A percentile compares a stretch with the other conserved stretches of the same genome.
Conservation (phyloP, 2,888 invertebrate species). For the Punctoribates punctum region DNA sequence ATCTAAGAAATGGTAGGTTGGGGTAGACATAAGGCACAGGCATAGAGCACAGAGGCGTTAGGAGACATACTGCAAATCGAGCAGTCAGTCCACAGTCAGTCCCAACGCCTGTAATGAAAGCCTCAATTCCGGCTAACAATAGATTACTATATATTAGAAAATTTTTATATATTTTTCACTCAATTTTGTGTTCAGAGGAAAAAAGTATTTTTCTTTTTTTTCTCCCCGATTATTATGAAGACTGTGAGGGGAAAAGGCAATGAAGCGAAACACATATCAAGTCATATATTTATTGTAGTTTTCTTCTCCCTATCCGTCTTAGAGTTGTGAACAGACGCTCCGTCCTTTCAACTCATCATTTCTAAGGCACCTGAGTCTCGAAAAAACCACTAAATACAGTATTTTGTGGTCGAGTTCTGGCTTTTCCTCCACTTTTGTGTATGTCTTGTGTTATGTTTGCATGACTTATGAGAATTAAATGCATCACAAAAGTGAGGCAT, state of each 20-base stretch:
- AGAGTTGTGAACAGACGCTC: too few relatives aligned
- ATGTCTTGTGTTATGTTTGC: not conserved
- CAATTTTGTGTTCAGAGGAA: not conserved
- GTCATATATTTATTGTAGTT: slow-evolving; percentile 5
- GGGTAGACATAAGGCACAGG: too few relatives aligned
- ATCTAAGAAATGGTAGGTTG: too few relatives aligned
- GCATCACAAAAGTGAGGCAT: too few relatives aligned
- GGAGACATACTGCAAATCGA: too few relatives aligned
- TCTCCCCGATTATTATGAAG: not conserved
- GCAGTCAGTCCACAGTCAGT: too few relatives aligned
- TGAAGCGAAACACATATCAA: slow-evolving; percentile 20
- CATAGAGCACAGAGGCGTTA: too few relatives aligned
- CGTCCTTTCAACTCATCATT: too few relatives aligned
- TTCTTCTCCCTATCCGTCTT: slow-evolving; percentile 4
- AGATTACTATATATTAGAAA: not conserved
- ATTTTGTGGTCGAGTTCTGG: not conserved
- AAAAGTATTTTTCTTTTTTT: not conserved
- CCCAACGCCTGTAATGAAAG: not conserved
- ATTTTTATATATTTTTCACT: slow-evolving; percentile 4
- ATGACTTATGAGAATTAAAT: slow-evolving; percentile 16
- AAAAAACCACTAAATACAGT: slow-evolving; percentile 17
- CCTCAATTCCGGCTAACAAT: slow-evolving; percentile 6
- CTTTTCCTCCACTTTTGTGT: not conserved
- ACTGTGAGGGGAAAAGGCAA: not conserved
- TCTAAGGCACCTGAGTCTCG: not conserved